These are phyloP conservation scores for Lottia gigantea DNA, from an alignment of 2,888 invertebrate genomes.

Conservation along the genomic window DNA sequence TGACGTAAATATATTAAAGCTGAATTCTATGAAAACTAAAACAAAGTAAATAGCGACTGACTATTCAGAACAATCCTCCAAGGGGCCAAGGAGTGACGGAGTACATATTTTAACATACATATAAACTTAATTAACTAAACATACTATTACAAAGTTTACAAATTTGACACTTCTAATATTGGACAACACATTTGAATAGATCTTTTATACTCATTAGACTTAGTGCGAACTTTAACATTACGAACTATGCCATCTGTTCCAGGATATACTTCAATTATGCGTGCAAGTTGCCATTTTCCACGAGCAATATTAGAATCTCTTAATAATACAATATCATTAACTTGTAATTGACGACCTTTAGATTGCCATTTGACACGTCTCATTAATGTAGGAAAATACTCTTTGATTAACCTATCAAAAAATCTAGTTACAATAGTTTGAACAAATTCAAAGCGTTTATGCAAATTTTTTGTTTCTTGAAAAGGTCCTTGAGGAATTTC, in stretches of 20 bases:
- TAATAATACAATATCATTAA: slow-evolving; percentile 21
- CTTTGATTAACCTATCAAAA: slow-evolving; percentile 18
- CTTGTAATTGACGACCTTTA: slow-evolving; percentile 15
- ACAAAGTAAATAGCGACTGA: too few species aligned
- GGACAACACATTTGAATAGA: slow-evolving; percentile 9
- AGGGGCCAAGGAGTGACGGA: too few species aligned
- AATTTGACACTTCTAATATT: neutral
- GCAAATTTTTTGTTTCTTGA: slow-evolving; percentile 3
- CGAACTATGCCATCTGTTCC: slow-evolving; percentile 17
- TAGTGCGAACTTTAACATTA: slow-evolving; percentile 11
- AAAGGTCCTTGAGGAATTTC: slow-evolving; percentile 21
- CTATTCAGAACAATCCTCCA: too few species aligned
- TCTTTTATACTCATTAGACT: neutral
- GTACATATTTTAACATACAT: too few species aligned
- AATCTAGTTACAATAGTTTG: slow-evolving; percentile 15
- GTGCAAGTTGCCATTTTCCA: slow-evolving; percentile 17
- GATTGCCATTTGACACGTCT: slow-evolving; percentile 16
- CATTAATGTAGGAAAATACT: slow-evolving; percentile 22
- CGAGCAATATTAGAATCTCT: neutral
- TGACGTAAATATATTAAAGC: too few species aligned
- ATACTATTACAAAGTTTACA: too few species aligned
- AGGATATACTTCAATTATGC: slow-evolving; percentile 17
- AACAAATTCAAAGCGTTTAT: slow-evolving; percentile 22
- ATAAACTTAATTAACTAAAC: too few species aligned
- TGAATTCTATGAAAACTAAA: too few species aligned